A percentile compares a stretch with the other conserved stretches of the same genome.
Evolutionary conservation across 92 coral and sea anemone genomes (phyloP).

Genomic region (Plumapathes pennacea): DNA sequence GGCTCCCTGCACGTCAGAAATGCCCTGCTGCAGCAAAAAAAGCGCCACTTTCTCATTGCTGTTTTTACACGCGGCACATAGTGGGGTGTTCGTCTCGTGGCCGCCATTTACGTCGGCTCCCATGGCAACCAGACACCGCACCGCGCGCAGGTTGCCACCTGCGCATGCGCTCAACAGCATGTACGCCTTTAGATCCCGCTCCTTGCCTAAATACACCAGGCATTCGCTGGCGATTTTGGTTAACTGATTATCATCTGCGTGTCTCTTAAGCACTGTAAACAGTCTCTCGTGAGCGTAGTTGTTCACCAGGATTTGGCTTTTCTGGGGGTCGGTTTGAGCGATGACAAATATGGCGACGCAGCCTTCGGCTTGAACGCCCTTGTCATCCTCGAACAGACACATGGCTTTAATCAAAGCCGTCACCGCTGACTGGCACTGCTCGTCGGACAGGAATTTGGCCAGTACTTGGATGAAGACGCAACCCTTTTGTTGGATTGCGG

Average conservation of each 20-base stretch:
- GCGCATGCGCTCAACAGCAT: slow-evolving; percentile 91
- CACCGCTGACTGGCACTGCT: slow-evolving; percentile 40
- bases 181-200: slow-evolving; percentile 61
- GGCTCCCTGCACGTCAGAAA: slow-evolving; percentile 85
- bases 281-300: slow-evolving; percentile 78
- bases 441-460: slow-evolving; percentile 52
- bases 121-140: slow-evolving; percentile 70
- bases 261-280: slow-evolving; percentile 65
- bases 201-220: slow-evolving; percentile 78
- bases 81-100: slow-evolving; percentile 78
- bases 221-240: slow-evolving; percentile 75
- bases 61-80: slow-evolving; percentile 83
- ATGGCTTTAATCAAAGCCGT: slow-evolving; percentile 59
- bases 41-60: slow-evolving; percentile 77
- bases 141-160: slow-evolving; percentile 73
- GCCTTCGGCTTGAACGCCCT: slow-evolving; percentile 71
- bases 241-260: slow-evolving; percentile 58
- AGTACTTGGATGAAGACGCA: slow-evolving; percentile 70
- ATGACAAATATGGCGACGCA: slow-evolving; percentile 79
- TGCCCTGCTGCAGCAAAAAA: slow-evolving; percentile 78
- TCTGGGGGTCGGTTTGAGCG: slow-evolving; percentile 63
- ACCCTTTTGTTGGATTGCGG: slow-evolving; percentile 77
- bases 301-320: slow-evolving; percentile 71
- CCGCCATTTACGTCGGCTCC: slow-evolving; percentile 95
- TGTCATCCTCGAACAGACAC: slow-evolving; percentile 46